Base-by-base conservation (phyloP, 1,140 invertebrate genomes). In the Asbolus verrucosus region DNA sequence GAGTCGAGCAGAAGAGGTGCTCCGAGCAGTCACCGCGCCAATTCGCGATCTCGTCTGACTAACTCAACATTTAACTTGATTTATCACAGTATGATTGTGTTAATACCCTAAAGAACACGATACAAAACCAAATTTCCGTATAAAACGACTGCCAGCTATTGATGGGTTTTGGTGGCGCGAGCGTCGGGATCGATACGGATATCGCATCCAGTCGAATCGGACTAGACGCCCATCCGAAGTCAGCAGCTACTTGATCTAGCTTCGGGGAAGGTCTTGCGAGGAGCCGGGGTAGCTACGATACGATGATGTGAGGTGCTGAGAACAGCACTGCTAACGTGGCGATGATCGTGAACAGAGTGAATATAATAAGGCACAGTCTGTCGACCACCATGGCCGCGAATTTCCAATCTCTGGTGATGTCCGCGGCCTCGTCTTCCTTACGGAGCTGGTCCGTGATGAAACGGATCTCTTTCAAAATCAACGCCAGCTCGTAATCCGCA, bases 331-430 rank as follows among this genome's bases (percentile, higher is more conserved):
- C 93, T 77, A 96, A 88, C 66, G 97, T 99, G 71, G 97, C 97
- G 78, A 97, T 91, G 80, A 98, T 87, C 71, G 97, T 98, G 86
- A 98, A 98, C 76, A 96, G 83, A 65, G 96, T 94, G 87, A 99
- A 99, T 80, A 97, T 90, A 83, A 97, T 94, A 82, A 99, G 89
- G 87, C 97, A 98, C 82, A 98, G 91, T 84, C 97, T 91, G 85
- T 99, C 97, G 77, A 99, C 95, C 76, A 99, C 97, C 95, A 98
- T 95, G 71, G 97, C 97, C 61, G 98, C 97, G 83, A 99, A 99
- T 83, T 98, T 98, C 98, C 98, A 99, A 82, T 99, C 97, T 81
- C 91, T 94, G 71, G 95, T 94, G 41, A 96, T 87, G 78, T 96
- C 94, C n/a, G 92, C 89, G 77, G 93, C 92, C 73, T 95, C 92